phyloP scores from a whole-genome alignment of 2,797 vertebrate species.

The Linurgus olivaceus region DNA sequence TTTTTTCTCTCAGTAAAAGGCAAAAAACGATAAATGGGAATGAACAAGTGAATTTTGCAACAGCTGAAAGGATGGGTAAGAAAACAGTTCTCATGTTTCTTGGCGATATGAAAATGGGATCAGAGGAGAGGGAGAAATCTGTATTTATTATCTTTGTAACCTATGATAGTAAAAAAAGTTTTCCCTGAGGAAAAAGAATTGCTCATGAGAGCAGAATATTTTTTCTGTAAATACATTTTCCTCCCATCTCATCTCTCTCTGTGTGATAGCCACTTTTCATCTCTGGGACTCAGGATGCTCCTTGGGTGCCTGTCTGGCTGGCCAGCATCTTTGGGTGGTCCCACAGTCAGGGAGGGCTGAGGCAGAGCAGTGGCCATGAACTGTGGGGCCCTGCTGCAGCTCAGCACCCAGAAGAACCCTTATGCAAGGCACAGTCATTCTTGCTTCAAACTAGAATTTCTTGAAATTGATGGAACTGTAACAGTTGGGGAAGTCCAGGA shows the following conservation, averaged over 20 bases:
- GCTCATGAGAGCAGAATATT: neutral
- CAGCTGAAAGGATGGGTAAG: neutral
- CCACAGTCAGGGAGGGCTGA: accelerated
- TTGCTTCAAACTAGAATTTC: neutral
- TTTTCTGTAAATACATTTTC: neutral
- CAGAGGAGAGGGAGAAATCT: neutral
- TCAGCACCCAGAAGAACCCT: neutral
- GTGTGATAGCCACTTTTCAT: neutral
- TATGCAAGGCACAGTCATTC: neutral
- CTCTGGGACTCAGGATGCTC: neutral
- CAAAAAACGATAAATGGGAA: neutral
- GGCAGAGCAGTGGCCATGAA: neutral
- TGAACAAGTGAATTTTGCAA: neutral
- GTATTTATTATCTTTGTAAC: neutral
- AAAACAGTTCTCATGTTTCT: neutral
- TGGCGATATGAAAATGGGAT: neutral
- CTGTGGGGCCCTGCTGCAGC: neutral
- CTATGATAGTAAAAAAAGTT: neutral
- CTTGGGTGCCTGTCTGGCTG: neutral
- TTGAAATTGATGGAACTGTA: neutral
- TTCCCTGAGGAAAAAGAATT: neutral
- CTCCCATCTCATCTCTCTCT: neutral
- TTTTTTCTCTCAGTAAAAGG: neutral
- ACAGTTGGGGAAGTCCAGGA: neutral
- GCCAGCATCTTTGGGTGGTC: neutral